Evolutionary conservation across 2,113 vertebrate genomes (phyloP).

Genomic region (Brachyistius frenatus): DNA sequence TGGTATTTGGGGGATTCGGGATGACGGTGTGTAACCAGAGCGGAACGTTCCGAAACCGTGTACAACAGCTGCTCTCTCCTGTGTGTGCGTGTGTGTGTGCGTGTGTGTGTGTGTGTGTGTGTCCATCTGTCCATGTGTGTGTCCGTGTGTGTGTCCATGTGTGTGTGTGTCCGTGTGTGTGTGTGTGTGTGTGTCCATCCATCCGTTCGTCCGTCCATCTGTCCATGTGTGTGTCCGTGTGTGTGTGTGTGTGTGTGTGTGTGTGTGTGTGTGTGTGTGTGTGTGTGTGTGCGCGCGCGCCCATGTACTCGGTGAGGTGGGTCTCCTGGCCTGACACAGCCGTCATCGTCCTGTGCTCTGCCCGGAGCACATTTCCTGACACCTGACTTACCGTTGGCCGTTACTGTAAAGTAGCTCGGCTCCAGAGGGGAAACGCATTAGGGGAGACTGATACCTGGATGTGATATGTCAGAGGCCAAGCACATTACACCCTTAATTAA

Average conservation of each 20-base stretch:
- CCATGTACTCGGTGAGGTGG: conserved; percentile 29
- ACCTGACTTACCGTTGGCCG: conserved; percentile 55
- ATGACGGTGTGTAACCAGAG: conserved; percentile 73
- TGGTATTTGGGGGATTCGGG: conserved; percentile 42
- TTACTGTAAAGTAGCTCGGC: conserved; percentile 41
- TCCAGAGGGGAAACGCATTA: conserved; percentile 69
- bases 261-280: conserved; percentile 15
- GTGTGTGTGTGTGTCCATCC: conserved; percentile 28
- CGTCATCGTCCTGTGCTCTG: conserved; percentile 29
- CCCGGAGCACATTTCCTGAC: conserved; percentile 54
- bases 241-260: neutral
- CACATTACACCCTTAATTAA: conserved; percentile 51
- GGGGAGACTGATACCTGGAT: conserved; percentile 48
- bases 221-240: no score
- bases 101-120: conserved; percentile 36
- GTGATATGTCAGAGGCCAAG: conserved; percentile 42
- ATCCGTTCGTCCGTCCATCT: no score
- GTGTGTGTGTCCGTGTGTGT: neutral
- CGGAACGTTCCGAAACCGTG: conserved; percentile 69
- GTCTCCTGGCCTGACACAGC: conserved; percentile 25
- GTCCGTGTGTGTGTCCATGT: no score
- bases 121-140: no score
- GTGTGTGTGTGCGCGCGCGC: conserved; percentile 25
- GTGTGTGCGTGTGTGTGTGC: conserved; percentile 20
- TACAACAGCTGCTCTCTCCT: conserved; percentile 71